Evolutionary conservation across 2,888 invertebrate genomes (phyloP).

Genomic region (Mimumesa dahlbomi): DNA sequence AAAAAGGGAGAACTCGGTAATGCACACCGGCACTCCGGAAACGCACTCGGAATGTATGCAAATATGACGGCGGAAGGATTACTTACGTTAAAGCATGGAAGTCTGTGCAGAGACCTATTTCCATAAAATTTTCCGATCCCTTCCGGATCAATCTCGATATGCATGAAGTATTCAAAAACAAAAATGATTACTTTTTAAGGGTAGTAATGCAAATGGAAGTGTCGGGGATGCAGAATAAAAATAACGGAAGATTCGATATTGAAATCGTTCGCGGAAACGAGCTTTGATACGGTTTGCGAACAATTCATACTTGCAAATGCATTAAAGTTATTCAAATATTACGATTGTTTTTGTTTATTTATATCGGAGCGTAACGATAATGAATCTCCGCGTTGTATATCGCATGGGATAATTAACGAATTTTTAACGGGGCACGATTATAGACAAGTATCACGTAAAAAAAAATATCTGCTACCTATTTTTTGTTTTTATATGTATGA

Average conservation of each 20-base stretch:
- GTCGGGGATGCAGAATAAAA: constrained; percentile 25
- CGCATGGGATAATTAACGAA: too few species aligned
- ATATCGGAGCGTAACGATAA: too few species aligned
- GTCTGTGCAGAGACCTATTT: constrained; percentile 33
- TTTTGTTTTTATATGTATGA: too few species aligned
- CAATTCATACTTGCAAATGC: too few species aligned
- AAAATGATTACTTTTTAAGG: constrained; percentile 49
- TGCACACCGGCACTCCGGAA: constrained; percentile 34
- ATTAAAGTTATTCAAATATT: too few species aligned
- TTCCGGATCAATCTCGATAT: constrained; percentile 48
- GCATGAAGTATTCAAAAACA: constrained; percentile 53
- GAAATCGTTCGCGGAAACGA: too few species aligned
- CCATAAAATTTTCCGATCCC: constrained; percentile 50
- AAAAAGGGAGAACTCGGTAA: constrained; percentile 24
- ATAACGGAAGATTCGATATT: constrained; percentile 35
- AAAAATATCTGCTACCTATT: too few species aligned
- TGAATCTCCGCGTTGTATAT: too few species aligned
- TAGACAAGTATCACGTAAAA: too few species aligned
- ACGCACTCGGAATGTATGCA: constrained; percentile 50
- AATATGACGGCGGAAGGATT: constrained; percentile 50
- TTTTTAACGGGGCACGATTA: too few species aligned
- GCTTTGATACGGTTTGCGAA: too few species aligned
- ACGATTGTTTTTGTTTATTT: too few species aligned
- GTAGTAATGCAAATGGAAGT: constrained; percentile 41
- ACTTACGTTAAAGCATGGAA: constrained; percentile 47